phyloP scores from a whole-genome alignment of 2,113 vertebrate genomes.

The Vulpes vulpes region DNA sequence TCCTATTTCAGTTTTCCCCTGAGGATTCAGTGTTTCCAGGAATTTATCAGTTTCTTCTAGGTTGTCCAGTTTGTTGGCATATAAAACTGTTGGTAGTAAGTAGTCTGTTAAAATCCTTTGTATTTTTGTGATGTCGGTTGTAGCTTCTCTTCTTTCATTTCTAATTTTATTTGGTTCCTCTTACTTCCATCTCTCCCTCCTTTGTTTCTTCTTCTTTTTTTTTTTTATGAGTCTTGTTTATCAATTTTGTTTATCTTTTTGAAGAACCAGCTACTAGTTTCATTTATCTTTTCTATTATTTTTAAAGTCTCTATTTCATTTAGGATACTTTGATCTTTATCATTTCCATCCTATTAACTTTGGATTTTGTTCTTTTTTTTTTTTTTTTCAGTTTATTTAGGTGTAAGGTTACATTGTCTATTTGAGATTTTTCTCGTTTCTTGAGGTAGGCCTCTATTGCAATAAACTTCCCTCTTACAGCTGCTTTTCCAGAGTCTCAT shows the following conservation, averaged over 20 bases:
- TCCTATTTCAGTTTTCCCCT: background rate
- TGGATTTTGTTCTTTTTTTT: background rate
- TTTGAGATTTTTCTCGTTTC: background rate
- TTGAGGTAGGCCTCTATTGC: background rate
- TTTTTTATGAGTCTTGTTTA: background rate
- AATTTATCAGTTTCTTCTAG: background rate
- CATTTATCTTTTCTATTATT: background rate
- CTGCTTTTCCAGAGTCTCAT: background rate
- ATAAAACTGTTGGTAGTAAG: background rate
- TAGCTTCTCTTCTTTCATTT: background rate
- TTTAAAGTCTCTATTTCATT: background rate
- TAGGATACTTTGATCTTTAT: background rate
- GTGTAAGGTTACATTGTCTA: background rate
- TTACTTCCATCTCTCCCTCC: background rate
- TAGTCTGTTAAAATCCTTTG: background rate
- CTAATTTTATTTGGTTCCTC: background rate
- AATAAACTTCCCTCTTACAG: background rate
- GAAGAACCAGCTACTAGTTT: background rate
- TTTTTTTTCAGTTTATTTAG: background rate
- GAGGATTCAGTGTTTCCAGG: background rate
- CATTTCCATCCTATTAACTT: background rate
- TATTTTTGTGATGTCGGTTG: background rate
- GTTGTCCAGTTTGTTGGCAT: background rate
- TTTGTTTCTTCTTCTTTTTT: background rate
- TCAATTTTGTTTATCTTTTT: background rate